Evolutionary conservation across 2,797 vertebrate genomes (phyloP).

Genomic region (Setipinna tenuifilis): DNA sequence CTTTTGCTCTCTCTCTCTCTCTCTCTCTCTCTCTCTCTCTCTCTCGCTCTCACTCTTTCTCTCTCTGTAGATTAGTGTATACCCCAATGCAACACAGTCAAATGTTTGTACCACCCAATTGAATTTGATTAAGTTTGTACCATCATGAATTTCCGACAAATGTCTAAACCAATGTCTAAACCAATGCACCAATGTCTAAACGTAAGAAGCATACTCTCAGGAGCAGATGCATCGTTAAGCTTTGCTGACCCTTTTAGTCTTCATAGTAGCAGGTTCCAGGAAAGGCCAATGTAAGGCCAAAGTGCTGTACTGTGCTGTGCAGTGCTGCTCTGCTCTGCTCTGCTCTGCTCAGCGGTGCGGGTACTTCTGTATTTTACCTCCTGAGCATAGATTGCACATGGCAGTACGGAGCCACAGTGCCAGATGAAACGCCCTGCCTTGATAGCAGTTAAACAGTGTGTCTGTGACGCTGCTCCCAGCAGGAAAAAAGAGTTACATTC

Average conservation of each 20-base stretch:
- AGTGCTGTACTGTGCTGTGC: too few species aligned
- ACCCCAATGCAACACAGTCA: slow-evolving; percentile 30
- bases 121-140: neutral
- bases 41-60: slow-evolving; percentile 10
- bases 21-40: neutral
- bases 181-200: slow-evolving; percentile 27
- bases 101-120: slow-evolving; percentile 24
- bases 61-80: slow-evolving; percentile 29
- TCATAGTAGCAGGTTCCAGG: too few species aligned
- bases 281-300: too few species aligned
- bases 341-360: neutral
- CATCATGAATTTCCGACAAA: slow-evolving; percentile 13
- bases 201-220: neutral
- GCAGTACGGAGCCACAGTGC: neutral
- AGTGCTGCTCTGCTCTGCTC: neutral
- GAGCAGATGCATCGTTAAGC: neutral
- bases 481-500: slow-evolving; percentile 51
- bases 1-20: neutral
- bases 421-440: neutral
- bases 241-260: neutral
- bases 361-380: neutral
- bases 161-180: slow-evolving; percentile 29
- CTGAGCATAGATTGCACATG: neutral
- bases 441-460: neutral
- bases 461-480: neutral